These are phyloP conservation scores for Furcifer pardalis DNA, from an alignment of 2,797 vertebrate genomes.

Conservation along the genomic window DNA sequence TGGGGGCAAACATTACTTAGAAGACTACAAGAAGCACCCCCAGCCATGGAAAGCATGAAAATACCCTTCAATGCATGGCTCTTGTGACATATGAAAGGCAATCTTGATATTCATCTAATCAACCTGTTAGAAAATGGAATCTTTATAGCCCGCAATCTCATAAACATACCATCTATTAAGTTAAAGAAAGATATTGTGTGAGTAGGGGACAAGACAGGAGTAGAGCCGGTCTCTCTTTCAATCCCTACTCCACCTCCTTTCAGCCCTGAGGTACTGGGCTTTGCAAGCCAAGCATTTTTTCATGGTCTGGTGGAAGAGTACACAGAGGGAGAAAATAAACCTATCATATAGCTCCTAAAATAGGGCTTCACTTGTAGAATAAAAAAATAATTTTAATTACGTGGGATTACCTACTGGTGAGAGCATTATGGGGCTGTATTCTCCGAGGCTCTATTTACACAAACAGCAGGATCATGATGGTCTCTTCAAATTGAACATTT, in stretches of 20 bases:
- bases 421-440: conserved; percentile 24
- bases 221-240: neutral
- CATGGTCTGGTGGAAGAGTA: neutral
- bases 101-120: too few relatives aligned
- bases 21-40: neutral
- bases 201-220: neutral
- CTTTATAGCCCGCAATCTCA: neutral
- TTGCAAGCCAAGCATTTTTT: conserved; percentile 9
- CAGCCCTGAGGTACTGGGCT: neutral
- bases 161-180: neutral
- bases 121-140: neutral
- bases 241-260: too few relatives aligned
- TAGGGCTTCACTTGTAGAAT: conserved; percentile 26
- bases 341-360: neutral
- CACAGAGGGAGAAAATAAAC: conserved; percentile 9
- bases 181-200: too few relatives aligned
- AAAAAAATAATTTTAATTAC: conserved; percentile 36
- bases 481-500: conserved; percentile 22
- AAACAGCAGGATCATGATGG: conserved; percentile 1
- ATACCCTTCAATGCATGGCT: neutral
- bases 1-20: neutral
- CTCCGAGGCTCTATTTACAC: conserved; percentile 15
- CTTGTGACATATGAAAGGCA: neutral
- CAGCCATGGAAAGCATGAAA: neutral
- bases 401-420: conserved; percentile 26